Base-by-base conservation (phyloP, 2,888 invertebrate species). In the Philaethria dido region DNA sequence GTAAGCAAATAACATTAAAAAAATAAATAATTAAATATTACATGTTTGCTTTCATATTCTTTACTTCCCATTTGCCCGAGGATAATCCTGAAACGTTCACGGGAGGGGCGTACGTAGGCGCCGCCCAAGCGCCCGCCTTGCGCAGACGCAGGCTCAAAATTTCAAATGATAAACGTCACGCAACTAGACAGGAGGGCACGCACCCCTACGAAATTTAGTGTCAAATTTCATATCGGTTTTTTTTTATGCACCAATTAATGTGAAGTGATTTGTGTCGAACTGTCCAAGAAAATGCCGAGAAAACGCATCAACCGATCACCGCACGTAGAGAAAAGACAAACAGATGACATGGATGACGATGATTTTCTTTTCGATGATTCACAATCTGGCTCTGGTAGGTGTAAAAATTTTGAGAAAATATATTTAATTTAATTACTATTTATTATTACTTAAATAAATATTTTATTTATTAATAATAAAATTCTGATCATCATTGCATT, bases 121-220 rank as follows among this genome's bases (percentile, higher is more conserved):
- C 90, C 92, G 91, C 92, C 92, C 90, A 84, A 78, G 64, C 75
- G 78, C 84, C 89, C 89, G 89, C 89, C 90, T 85, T 88, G 87
- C 87, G 83, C 85, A 80, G 82, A 80, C 87, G 84, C 87, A 78
- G 72, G 73, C 78, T 80, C 83, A 82, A 79, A 85, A 77, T 74
- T 78, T 81, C 86, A 85, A 81, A 86, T 83, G 79, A 78, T 76
- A 80, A 80, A 81, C 81, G 83, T 79, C 81, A 82, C 80, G 79
- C 78, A 76, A 66, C 72, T 78, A 76, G 64, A 64, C 69, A 54
- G 61, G 78, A 80, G 75, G 78, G 73, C 74, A 72, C 74, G 64
- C 66, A 72, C 77, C 77, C 78, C 76, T 66, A 68, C 6, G 33
- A n/a, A 48, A 52, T 33, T 52, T 25, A 57, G 20, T 61, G 11